Evolutionary conservation across 1,140 invertebrate species (phyloP).

Genomic region (Drosophila rufa): DNA sequence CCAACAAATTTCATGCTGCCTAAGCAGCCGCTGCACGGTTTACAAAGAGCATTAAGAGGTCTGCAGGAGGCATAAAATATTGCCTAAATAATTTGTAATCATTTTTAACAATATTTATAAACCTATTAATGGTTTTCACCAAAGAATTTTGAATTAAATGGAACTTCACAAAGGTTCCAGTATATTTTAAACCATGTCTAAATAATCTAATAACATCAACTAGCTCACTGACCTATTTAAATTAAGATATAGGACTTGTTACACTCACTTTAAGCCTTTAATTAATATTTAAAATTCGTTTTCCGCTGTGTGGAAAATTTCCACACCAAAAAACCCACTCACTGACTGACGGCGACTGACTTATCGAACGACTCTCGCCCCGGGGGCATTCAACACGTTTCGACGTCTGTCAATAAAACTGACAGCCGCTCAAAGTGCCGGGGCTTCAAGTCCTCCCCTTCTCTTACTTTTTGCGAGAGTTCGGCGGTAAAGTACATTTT

Average conservation of each 20-base stretch:
- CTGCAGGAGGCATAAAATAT: too few species aligned
- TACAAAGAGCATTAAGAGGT: not conserved
- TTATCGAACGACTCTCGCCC: conserved; percentile 21
- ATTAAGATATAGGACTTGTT: not conserved
- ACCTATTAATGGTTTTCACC: too few species aligned
- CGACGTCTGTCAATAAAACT: conserved; percentile 57
- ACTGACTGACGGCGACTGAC: conserved; percentile 5
- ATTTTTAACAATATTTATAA: too few species aligned
- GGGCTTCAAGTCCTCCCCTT: conserved; percentile 8
- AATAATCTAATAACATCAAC: too few species aligned
- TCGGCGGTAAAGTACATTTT: conserved; percentile 38
- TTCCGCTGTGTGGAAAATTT: conserved; percentile 12
- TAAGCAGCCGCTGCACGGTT: too few species aligned
- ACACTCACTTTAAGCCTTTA: not conserved
- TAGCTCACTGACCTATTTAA: too few species aligned
- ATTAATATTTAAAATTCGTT: not conserved
- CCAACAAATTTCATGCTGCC: too few species aligned
- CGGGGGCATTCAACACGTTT: conserved; percentile 42
- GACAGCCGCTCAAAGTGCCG: conserved; percentile 49
- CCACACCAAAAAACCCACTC: not conserved
- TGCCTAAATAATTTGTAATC: too few species aligned
- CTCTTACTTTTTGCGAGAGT: conserved; percentile 1
- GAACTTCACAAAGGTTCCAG: not conserved
- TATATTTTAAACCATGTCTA: too few species aligned
- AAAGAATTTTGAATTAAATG: too few species aligned